Evolutionary conservation across 2,888 invertebrate genomes (phyloP), one percentile per base, ranked within the genome.

Genomic region (Luffia ferchaultella): DNA sequence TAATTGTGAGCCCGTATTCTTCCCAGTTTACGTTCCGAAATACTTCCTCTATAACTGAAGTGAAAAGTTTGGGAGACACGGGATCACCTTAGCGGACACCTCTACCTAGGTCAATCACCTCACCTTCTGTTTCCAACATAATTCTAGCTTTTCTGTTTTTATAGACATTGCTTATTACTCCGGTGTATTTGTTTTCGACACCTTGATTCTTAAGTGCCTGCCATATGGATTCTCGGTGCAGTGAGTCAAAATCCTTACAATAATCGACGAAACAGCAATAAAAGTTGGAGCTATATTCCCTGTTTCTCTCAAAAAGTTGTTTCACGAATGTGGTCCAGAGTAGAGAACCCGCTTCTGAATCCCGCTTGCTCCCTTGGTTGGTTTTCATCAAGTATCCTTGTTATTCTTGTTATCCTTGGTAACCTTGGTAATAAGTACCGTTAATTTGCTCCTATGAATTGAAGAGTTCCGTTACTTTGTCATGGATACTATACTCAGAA

Each of bases 31-130:
- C 3, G 30, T 52, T 41, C 2, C 45, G 20, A 19, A 54, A 52
- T 3, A 53, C 20, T 16, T 51, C 50, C 48, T 53, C 49, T 45
- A 52, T 18, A 7, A 52, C 52, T 12, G 48, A 52, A 20, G 50
- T 41, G 20, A 51, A 53, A 7, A 52, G 18, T 43, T 54, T 53
- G 1, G 53, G 53, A 18, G 51, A 52, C 20, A 54, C 9, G 15
- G 52, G 52, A 19, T 53, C 48, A 15, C 48, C 52, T 45, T 54
- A 52, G n/a, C 50, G 49, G 7, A 54, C 51, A 12, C 54, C 50
- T 54, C 50, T 50, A 7, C 46, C 44, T 40, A 50, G 52, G 45
- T 45, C 49, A 30, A 52, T 52, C 45, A 43, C 17, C 20, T 47
- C n/a, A 1, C 54, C 52, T 16, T 48, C 17, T 20, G 16, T 53